Percentiles rank a stretch among this genome's conserved stretches.
Conservation (phyloP, 2,797 vertebrate genomes). For the Cirrhinus mrigala region DNA sequence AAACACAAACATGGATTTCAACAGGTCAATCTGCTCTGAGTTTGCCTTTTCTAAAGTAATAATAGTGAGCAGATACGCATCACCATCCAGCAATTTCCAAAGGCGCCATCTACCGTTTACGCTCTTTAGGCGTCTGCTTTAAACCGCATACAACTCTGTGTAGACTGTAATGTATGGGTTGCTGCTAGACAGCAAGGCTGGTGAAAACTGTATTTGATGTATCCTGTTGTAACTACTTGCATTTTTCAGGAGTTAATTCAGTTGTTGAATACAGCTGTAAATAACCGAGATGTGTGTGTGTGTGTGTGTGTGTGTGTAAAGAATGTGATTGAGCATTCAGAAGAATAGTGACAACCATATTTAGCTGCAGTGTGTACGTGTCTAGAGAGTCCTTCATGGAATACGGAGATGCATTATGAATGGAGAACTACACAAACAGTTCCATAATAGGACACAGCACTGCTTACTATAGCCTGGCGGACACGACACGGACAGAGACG, state of each 20-base stretch:
- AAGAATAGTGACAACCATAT: constrained; percentile 14
- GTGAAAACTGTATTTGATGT: constrained; percentile 5
- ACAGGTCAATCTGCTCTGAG: background rate
- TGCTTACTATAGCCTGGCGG: constrained; percentile 19
- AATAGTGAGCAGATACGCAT: background rate
- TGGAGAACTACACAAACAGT: constrained; percentile 21
- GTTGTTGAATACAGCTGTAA: background rate
- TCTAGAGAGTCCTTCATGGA: background rate
- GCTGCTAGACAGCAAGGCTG: background rate
- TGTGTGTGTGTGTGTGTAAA: too few species aligned
- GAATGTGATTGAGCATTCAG: background rate
- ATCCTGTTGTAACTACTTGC: background rate
- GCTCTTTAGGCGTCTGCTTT: constrained; percentile 18
- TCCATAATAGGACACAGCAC: constrained; percentile 6
- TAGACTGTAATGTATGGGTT: constrained; percentile 7
- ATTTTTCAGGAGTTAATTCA: background rate
- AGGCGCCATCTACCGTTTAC: background rate
- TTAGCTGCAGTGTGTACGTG: constrained; percentile 16
- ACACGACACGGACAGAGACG: background rate
- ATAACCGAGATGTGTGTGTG: background rate
- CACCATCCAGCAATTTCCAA: constrained; percentile 7
- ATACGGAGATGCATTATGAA: constrained; percentile 35
- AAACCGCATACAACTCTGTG: background rate
- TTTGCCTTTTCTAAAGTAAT: constrained; percentile 21
- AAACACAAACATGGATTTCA: background rate